Conservation (phyloP, 2,113 vertebrate genomes). For the Amphilophus citrinellus region DNA sequence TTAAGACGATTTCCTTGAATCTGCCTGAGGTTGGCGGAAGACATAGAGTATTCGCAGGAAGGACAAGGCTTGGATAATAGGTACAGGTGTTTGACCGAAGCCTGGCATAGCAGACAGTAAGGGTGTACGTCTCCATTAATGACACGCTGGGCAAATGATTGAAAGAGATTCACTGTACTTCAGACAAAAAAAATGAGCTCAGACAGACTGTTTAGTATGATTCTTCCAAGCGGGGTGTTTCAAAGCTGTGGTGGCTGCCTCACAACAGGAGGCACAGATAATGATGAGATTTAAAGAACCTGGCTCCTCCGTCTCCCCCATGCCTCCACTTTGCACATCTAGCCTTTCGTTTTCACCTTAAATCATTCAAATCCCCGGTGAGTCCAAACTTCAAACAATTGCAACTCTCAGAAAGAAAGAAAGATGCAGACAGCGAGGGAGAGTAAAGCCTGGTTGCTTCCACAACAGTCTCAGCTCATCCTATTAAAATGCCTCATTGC, state of each 20-base stretch:
- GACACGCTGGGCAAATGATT: slow-evolving; percentile 11
- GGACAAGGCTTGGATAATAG: slow-evolving; percentile 4
- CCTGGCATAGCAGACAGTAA: slow-evolving; percentile 19
- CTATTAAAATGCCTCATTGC: slow-evolving; percentile 80
- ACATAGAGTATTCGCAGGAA: not conserved
- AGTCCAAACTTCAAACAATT: slow-evolving; percentile 67
- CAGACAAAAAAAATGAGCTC: slow-evolving; percentile 35
- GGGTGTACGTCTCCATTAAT: slow-evolving; percentile 24
- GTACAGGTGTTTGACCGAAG: slow-evolving; percentile 13
- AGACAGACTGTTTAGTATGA: slow-evolving; percentile 37
- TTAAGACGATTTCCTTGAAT: slow-evolving; percentile 30
- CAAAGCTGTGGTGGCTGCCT: slow-evolving; percentile 23
- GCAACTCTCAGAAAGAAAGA: slow-evolving; percentile 30
- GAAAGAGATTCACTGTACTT: slow-evolving; percentile 8
- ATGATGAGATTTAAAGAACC: slow-evolving; percentile 62
- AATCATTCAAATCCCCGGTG: slow-evolving; percentile 65
- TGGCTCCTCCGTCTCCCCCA: slow-evolving; percentile 19
- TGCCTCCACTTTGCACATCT: slow-evolving; percentile 44
- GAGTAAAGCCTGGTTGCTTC: slow-evolving; percentile 42
- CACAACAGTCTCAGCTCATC: slow-evolving; percentile 69
- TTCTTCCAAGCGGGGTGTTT: slow-evolving; percentile 34
- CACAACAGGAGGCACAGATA: slow-evolving; percentile 58
- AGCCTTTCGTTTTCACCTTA: slow-evolving; percentile 66
- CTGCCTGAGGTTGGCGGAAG: not conserved
- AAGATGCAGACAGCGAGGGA: slow-evolving; percentile 40